A percentile compares a stretch with the other conserved stretches of the same genome.
phyloP scores from a whole-genome alignment of 2,888 invertebrate genomes.

The Brachypalpus laphriformis region DNA sequence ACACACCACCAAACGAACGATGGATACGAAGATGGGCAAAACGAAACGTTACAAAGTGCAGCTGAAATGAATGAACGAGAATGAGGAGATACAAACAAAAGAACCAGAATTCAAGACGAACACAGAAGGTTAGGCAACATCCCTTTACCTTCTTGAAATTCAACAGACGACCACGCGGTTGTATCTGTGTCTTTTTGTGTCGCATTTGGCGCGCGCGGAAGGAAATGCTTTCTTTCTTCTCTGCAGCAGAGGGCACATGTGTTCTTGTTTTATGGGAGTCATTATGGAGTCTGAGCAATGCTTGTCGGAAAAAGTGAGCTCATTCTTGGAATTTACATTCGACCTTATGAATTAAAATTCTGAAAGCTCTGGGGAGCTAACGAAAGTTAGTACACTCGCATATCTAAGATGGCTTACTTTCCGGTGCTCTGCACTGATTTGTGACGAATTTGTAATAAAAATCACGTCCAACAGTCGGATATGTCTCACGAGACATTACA shows the following conservation, averaged over 20 bases:
- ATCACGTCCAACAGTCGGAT: constrained; percentile 45
- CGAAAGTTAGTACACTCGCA: constrained; percentile 33
- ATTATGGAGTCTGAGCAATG: constrained; percentile 21
- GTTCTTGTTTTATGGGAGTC: neutral
- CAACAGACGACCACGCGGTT: neutral
- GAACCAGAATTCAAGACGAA: constrained; percentile 20
- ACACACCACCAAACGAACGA: neutral
- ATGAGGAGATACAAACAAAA: constrained; percentile 4
- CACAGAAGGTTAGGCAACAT: constrained; percentile 22
- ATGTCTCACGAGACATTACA: constrained; percentile 30
- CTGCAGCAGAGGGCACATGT: neutral
- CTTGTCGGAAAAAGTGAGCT: constrained; percentile 20
- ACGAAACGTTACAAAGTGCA: neutral
- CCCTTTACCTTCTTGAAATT: constrained; percentile 22
- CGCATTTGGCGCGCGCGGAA: constrained; percentile 5
- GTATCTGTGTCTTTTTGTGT: neutral
- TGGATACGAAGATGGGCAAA: neutral
- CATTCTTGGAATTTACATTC: constrained; percentile 43
- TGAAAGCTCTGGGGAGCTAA: neutral
- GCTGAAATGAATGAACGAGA: constrained; percentile 11
- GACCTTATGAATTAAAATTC: constrained; percentile 64
- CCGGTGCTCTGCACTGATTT: constrained; percentile 36
- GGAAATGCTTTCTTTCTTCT: constrained; percentile 25
- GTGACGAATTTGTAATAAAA: constrained; percentile 25
- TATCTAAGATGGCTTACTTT: constrained; percentile 43